Base-by-base conservation (phyloP, 1,140 invertebrate genomes). In the Microplitis demolitor region DNA sequence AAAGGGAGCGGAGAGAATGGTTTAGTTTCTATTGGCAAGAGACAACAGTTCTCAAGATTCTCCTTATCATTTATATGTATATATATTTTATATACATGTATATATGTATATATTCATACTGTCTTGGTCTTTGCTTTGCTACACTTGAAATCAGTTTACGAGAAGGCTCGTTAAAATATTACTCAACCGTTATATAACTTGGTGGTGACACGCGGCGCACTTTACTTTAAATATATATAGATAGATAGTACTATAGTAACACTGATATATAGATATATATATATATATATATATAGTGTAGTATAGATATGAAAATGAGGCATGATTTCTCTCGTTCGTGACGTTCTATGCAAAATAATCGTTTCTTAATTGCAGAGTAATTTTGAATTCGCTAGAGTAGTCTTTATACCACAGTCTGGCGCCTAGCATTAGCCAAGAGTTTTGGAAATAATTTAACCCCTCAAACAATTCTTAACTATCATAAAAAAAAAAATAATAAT, bases 331-430 rank as follows among this genome's bases (percentile, higher is more conserved):
- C 39, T 6, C 39, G 39, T 39, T 39, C 35, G 31, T 39, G 54
- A 69, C 31, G n/a, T 35, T 66, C 71, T 77, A 77, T 77, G 76
- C 71, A 72, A 77, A 77, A 77, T 77, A 77, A 77, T 77, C 74
- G 76, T 72, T 77, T 77, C 74, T 77, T 77, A 77, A 77, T 77
- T 77, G 72, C 74, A 37, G 66, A 77, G 69, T 77, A 77, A 77
- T 77, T 77, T 74, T 14, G 68, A 73, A 74, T 71, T 77, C 75
- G 69, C 64, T 35, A 9, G 24, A 0, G 56, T 39, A 39, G 67
- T 61, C 69, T 64, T 69, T 45, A 35, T 51, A 35, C 31, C 62
- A 33, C 72, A 66, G 66, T 68, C 69, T 69, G 58, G 35, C 34
- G 66, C 60, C 33, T 61, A 11, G 51, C 66, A 69, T 75, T 72